A percentile compares a stretch with the other conserved stretches of the same genome.
Evolutionary conservation across 1,140 invertebrate genomes (phyloP).

Genomic region (Kradibia gibbosae): DNA sequence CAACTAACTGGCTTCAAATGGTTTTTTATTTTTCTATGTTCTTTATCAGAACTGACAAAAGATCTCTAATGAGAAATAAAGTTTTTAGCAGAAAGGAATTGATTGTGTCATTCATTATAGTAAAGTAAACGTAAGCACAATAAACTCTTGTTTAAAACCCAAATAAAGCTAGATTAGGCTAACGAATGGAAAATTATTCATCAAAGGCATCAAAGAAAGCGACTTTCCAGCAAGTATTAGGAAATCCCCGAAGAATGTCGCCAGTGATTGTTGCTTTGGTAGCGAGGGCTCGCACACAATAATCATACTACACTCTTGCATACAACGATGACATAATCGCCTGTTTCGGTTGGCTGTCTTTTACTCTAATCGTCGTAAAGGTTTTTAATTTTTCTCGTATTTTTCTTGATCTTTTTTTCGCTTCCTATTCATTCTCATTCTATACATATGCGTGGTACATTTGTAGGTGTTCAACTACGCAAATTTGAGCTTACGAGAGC

Average conservation of each 20-base stretch:
- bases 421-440: no score
- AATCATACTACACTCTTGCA: background rate
- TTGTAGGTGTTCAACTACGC: background rate
- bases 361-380: constrained; percentile 31
- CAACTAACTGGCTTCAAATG: no score
- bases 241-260: background rate
- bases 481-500: constrained; percentile 79
- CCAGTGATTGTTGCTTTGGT: background rate
- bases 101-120: no score
- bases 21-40: no score
- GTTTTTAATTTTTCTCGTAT: no score
- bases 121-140: background rate
- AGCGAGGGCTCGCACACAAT: constrained; percentile 20
- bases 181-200: background rate
- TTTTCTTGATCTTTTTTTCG: no score
- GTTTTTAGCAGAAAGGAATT: no score
- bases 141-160: background rate
- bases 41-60: no score
- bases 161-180: background rate
- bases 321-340: constrained; percentile 4
- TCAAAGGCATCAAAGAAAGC: background rate
- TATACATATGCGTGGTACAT: background rate
- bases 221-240: background rate
- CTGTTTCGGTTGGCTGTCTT: background rate
- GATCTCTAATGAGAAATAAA: no score